phyloP scores from a whole-genome alignment of 2,888 invertebrate genomes.

The Mesochorus sp. region DNA sequence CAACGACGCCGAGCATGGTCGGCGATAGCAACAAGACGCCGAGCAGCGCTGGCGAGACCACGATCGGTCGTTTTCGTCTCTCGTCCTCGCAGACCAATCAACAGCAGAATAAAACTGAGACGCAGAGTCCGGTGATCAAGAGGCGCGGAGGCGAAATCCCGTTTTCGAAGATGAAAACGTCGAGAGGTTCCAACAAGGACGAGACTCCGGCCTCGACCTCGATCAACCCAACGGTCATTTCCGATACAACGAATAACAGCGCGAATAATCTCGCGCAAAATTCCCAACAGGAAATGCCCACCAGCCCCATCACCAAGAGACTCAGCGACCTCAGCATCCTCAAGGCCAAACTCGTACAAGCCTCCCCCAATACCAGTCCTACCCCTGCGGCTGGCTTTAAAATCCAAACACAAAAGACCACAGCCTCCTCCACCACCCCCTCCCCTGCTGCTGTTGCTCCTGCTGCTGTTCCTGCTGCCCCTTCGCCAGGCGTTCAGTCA shows the following conservation, averaged over 20 bases:
- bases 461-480: too few relatives aligned
- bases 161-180: slow-evolving; percentile 45
- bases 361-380: slow-evolving; percentile 73
- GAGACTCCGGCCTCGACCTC: slow-evolving; percentile 34
- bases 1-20: background rate
- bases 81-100: slow-evolving; percentile 11
- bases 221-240: background rate
- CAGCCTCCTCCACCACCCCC: too few relatives aligned
- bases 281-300: slow-evolving; percentile 58
- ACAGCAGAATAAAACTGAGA: background rate
- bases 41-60: background rate
- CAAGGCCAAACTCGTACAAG: slow-evolving; percentile 74
- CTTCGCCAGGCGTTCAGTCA: too few relatives aligned
- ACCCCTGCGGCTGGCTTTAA: slow-evolving; percentile 66
- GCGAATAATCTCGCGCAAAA: slow-evolving; percentile 18
- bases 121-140: slow-evolving; percentile 72
- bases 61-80: slow-evolving; percentile 4
- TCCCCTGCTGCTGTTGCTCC: too few relatives aligned
- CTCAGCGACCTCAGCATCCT: slow-evolving; percentile 73
- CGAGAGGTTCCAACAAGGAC: slow-evolving; percentile 31
- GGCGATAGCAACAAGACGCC: slow-evolving; percentile 6
- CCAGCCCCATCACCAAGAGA: slow-evolving; percentile 75
- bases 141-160: slow-evolving; percentile 63
- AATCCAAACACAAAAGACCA: slow-evolving; percentile 48
- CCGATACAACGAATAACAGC: background rate